A percentile compares a stretch with the other conserved stretches of the same genome.
Conservation (phyloP, 1,140 invertebrate species). For the Sipha flava region DNA sequence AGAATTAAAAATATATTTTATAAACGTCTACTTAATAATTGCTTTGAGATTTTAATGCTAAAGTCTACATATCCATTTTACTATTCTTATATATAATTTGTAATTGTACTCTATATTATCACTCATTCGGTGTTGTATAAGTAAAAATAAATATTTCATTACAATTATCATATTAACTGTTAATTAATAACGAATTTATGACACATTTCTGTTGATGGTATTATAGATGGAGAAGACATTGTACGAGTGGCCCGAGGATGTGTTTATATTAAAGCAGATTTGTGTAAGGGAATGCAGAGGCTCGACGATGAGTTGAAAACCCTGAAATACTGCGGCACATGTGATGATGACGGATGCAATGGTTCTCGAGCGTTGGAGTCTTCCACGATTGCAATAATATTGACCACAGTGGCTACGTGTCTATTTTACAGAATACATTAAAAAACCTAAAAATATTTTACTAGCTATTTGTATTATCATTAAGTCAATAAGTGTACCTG, state of each 20-base stretch:
- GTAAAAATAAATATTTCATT: too few relatives aligned
- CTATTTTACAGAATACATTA: background rate
- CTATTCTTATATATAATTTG: too few relatives aligned
- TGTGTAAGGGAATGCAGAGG: background rate
- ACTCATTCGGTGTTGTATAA: too few relatives aligned
- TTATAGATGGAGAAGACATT: background rate
- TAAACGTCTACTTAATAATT: too few relatives aligned
- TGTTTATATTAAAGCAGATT: background rate
- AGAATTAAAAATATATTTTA: too few relatives aligned
- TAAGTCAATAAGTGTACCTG: background rate
- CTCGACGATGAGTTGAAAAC: slow-evolving; percentile 5
- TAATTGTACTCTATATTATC: too few relatives aligned
- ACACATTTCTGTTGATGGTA: too few relatives aligned
- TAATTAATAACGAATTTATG: too few relatives aligned
- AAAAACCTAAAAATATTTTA: background rate
- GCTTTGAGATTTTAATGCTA: too few relatives aligned
- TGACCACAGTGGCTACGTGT: background rate
- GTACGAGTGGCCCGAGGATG: slow-evolving; percentile 5
- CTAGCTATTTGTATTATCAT: too few relatives aligned
- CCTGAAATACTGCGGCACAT: background rate
- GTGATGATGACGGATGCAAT: slow-evolving; percentile 2
- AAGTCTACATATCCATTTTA: too few relatives aligned
- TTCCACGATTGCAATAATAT: background rate
- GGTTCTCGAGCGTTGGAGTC: background rate
- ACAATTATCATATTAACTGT: too few relatives aligned